Evolutionary conservation across 2,888 invertebrate genomes (phyloP), one percentile per base, ranked within the genome.

Genomic region (Gnatocerus cornutus): DNA sequence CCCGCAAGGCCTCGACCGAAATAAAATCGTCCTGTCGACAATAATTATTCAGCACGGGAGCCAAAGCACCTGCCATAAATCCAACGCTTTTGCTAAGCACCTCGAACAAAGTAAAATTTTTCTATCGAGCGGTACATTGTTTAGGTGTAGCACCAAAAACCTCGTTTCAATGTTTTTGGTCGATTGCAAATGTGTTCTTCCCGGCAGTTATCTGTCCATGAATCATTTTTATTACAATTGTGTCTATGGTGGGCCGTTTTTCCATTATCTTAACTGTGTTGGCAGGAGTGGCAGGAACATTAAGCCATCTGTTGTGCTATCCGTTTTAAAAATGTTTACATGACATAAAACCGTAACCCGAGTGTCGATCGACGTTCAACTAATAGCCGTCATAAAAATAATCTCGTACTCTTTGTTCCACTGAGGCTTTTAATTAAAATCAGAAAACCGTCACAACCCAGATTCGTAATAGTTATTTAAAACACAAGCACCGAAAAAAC

Each of bases 211-310:
- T 53, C 63, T 53, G 63, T 41, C 63, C 52, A 63, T 63, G 63
- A 63, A 63, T 63, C 63, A 63, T 63, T 63, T 63, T 63, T 63
- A 63, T 63, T 63, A 29, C 63, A 53, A 63, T 63, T 41, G 63
- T 43, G 63, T 52, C 52, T 53, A 63, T 27, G 50, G 50, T 50
- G 50, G 37, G 52, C 46, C 63, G 52, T 52, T 63, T 63, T 63
- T 63, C 63, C 53, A 63, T 63, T 63, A 63, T 63, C 63, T 63
- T 63, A 63, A 63, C 63, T 63, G 53, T 30, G 61, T n/a, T 55
- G 39, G 55, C 55, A 55, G 55, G 45, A 59, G 45, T 59, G 59
- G 59, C 63, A 53, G 43, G 63, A 53, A 53, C 63, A 63, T 63
- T 63, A 63, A 63, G 43, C 52, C 63, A 63, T 63, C 63, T 63